Evolutionary conservation across 2,113 vertebrate species (phyloP).

Genomic region (Petaurus breviceps): DNA sequence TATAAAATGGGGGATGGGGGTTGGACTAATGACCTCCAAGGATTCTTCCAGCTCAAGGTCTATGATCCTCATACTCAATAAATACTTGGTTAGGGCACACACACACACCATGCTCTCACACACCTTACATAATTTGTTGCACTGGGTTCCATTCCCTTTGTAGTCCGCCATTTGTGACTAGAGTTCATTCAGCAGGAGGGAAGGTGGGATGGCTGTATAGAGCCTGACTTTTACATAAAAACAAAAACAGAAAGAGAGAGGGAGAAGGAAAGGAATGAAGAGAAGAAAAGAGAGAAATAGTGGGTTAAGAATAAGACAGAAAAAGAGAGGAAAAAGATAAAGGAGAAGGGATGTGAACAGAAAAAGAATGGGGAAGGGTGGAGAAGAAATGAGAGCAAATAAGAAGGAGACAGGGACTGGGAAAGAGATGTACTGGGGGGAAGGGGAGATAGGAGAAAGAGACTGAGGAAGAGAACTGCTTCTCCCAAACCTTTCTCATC

Average conservation of each 20-base stretch:
- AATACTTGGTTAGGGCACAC: neutral
- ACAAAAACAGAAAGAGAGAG: neutral
- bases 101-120: too few relatives aligned
- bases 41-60: neutral
- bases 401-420: neutral
- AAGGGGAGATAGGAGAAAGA: neutral
- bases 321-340: neutral
- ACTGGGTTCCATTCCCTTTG: neutral
- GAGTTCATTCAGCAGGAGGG: neutral
- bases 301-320: neutral
- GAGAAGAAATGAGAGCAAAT: neutral
- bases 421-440: accelerated
- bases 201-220: neutral
- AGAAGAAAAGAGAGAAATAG: too few relatives aligned
- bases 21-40: neutral
- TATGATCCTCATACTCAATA: neutral
- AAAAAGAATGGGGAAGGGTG: neutral
- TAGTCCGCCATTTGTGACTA: neutral
- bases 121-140: neutral
- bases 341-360: too few relatives aligned
- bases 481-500: neutral
- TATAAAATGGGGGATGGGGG: neutral
- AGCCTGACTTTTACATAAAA: neutral
- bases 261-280: neutral
- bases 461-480: neutral